Percentiles rank a stretch among this genome's conserved stretches.
phyloP scores from a whole-genome alignment of 2,113 vertebrate genomes.

The Ciconia boyciana region DNA sequence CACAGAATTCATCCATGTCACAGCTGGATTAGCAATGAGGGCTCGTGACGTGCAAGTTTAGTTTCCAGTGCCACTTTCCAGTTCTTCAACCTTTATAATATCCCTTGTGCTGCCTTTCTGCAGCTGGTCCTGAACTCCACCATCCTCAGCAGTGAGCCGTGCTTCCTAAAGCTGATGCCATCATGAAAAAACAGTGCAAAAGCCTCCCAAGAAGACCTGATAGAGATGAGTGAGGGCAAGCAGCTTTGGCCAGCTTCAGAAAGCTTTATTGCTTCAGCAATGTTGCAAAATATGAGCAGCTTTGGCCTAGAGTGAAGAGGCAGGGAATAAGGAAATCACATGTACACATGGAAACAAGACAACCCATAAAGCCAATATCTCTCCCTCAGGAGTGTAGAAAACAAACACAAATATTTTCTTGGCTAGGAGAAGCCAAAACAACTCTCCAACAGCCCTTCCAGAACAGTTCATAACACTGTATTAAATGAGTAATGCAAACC shows the following conservation, averaged over 20 bases:
- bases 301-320: background rate
- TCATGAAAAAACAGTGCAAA: background rate
- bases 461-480: background rate
- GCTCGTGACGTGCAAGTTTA: accelerated
- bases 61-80: background rate
- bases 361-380: background rate
- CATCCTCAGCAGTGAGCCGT: background rate
- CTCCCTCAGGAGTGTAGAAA: background rate
- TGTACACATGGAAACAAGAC: background rate
- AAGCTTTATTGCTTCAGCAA: background rate
- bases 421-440: background rate
- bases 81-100: background rate
- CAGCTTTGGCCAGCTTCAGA: background rate
- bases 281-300: background rate
- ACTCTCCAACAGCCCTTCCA: background rate
- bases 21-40: background rate
- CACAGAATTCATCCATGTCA: background rate
- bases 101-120: background rate
- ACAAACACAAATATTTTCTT: background rate
- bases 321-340: background rate
- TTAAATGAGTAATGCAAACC: background rate
- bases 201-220: background rate
- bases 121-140: background rate
- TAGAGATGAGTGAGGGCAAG: accelerated
- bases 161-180: background rate